Base-by-base conservation (phyloP, 2,888 invertebrate species). In the Cheilosia variabilis region DNA sequence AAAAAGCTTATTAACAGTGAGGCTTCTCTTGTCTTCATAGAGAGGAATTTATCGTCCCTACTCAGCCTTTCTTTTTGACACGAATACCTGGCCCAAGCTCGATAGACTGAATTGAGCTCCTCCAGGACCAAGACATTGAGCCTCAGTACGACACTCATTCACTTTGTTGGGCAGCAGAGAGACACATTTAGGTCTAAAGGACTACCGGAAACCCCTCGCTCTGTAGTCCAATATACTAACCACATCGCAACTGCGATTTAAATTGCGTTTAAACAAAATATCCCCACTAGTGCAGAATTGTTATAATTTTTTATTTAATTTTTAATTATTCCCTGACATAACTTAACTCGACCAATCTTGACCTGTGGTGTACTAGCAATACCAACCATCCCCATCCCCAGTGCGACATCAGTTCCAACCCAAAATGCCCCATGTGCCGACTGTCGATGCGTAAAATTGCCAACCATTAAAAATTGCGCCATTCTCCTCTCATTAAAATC, bases 391-490 rank as follows among this genome's bases (percentile, higher is more conserved):
- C 2, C 31, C 31, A 79, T 65, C 63, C 65, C n/a, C 55, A 57
- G 47, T 47, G 37, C 5, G 27, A 27, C 7, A 27, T 19, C 9
- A 17, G 1, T 6, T 17, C 19, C 15, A 34, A 10, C 52, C 22
- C 7, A 22, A 41, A 63, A 34, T 15, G 47, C n/a, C 47, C 27
- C 73, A 76, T 22, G 41, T 6, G 27, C 7, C 31, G 31, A 9
- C 6, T 31, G 50, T 19, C 71, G 72, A 79, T 72, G 78, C 78
- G 72, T 71, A 37, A 65, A 65, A 58, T 71, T 63, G 19, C 37
- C 58, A 13, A 58, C 57, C 66, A 60, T 68, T 75, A 50, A 47
- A 50, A 22, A 50, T 50, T 68, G 34, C 24, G 22, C 24, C 75
- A 15, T 68, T 58, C 57, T 63, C 50, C 47, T 10, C 55, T 57